Conservation (phyloP, 64 coral and sea anemone species). For the Orbicella faveolata region DNA sequence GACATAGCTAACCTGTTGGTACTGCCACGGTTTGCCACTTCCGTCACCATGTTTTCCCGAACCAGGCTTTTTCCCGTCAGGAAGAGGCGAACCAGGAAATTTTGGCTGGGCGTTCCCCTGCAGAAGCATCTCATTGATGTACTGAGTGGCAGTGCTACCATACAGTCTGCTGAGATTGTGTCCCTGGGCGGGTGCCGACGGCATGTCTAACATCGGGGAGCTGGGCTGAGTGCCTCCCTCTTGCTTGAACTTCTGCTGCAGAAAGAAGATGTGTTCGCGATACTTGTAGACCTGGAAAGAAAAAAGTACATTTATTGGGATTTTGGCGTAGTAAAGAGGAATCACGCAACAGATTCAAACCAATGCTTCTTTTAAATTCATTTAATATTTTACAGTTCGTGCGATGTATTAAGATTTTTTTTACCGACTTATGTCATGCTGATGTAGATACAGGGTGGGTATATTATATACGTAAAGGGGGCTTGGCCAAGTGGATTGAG, state of each 20-base stretch:
- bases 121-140: constrained; percentile 86
- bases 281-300: constrained; percentile 92
- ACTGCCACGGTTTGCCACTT: constrained; percentile 79
- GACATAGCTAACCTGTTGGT: constrained; percentile 64
- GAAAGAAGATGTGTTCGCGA: constrained; percentile 92
- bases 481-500: too few species aligned
- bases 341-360: too few species aligned
- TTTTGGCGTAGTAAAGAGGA: too few species aligned
- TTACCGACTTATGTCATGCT: not conserved
- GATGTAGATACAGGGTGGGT: too few species aligned
- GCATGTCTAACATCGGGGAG: constrained; percentile 39
- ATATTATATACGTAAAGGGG: too few species aligned
- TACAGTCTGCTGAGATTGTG: constrained; percentile 81
- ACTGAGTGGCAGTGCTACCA: constrained; percentile 88
- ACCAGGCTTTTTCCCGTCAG: constrained; percentile 72
- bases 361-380: too few species aligned
- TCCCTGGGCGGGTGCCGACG: constrained; percentile 35
- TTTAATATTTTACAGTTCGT: too few species aligned
- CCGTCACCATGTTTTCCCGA: constrained; percentile 69
- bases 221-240: constrained; percentile 57
- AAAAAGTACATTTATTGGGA: not conserved
- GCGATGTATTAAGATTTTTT: not conserved
- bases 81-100: constrained; percentile 59
- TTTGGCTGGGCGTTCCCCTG: constrained; percentile 61
- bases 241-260: constrained; percentile 88